phyloP scores from a whole-genome alignment of 2,888 invertebrate genomes.

The Eilema sororculum region DNA sequence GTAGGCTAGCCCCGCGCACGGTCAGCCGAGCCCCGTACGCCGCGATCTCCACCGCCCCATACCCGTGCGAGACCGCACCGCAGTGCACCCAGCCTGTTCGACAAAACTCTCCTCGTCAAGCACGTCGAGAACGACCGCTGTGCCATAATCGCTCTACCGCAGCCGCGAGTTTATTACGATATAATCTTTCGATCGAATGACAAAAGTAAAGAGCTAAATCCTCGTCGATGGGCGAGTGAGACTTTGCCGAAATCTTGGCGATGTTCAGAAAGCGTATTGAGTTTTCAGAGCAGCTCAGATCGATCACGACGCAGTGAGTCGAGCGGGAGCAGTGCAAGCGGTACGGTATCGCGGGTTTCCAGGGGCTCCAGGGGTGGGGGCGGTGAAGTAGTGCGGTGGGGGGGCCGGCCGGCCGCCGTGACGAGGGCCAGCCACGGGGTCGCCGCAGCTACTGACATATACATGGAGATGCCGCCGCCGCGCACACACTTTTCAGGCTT shows the following conservation, averaged over 20 bases:
- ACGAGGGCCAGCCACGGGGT: constrained; percentile 84
- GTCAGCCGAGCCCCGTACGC: constrained; percentile 77
- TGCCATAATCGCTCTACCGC: constrained; percentile 81
- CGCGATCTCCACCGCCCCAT: constrained; percentile 63
- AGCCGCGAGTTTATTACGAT: constrained; percentile 79
- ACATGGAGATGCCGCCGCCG: constrained; percentile 81
- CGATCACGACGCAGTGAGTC: constrained; percentile 69
- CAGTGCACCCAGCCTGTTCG: constrained; percentile 76
- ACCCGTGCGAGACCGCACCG: constrained; percentile 67
- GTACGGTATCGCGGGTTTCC: constrained; percentile 47
- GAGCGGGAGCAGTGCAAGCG: constrained; percentile 62
- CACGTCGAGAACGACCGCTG: constrained; percentile 79
- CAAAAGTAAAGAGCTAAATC: constrained; percentile 67
- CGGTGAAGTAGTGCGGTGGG: constrained; percentile 79
- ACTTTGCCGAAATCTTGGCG: constrained; percentile 81
- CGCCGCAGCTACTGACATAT: constrained; percentile 81
- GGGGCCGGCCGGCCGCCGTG: constrained; percentile 83
- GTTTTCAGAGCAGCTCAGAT: constrained; percentile 67
- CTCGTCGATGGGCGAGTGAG: constrained; percentile 78
- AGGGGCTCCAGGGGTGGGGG: constrained; percentile 58
- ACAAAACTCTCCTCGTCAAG: constrained; percentile 80
- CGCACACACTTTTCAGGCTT: constrained; percentile 84
- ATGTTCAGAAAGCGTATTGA: constrained; percentile 79
- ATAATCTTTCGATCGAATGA: constrained; percentile 67
- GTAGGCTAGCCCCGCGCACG: constrained; percentile 88